Conservation (phyloP, 64 coral and sea anemone species). For the Pocillopora damicornis region DNA sequence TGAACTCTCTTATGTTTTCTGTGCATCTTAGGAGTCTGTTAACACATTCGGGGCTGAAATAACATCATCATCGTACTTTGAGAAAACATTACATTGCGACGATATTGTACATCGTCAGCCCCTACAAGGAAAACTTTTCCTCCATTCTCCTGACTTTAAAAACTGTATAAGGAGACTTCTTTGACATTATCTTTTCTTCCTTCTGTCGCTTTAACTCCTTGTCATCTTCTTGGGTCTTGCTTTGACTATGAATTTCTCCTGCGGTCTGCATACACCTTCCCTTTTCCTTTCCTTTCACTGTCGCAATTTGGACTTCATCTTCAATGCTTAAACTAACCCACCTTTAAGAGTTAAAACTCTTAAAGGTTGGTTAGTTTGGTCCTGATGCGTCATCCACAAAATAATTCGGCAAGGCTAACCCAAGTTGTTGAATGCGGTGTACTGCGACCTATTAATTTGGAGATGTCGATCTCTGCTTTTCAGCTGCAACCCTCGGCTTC, state of each 20-base stretch:
- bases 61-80: too few relatives aligned
- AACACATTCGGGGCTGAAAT: too few relatives aligned
- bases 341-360: neutral
- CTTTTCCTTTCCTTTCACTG: neutral
- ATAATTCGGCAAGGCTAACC: neutral
- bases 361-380: neutral
- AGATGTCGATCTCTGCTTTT: neutral
- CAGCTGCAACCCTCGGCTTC: neutral
- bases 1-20: too few relatives aligned
- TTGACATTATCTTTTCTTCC: neutral
- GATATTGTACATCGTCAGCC: too few relatives aligned
- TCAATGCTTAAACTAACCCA: neutral
- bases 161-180: too few relatives aligned
- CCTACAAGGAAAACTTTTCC: too few relatives aligned
- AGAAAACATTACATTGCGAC: too few relatives aligned
- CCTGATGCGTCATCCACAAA: neutral
- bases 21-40: too few relatives aligned
- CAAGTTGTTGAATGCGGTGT: neutral
- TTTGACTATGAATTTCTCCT: neutral
- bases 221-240: neutral
- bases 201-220: slow-evolving; percentile 1
- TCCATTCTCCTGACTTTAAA: too few relatives aligned
- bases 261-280: neutral
- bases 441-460: neutral
- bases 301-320: slow-evolving; percentile 9